phyloP scores from a whole-genome alignment of 2,113 vertebrate species.

The Seriola quinqueradiata region DNA sequence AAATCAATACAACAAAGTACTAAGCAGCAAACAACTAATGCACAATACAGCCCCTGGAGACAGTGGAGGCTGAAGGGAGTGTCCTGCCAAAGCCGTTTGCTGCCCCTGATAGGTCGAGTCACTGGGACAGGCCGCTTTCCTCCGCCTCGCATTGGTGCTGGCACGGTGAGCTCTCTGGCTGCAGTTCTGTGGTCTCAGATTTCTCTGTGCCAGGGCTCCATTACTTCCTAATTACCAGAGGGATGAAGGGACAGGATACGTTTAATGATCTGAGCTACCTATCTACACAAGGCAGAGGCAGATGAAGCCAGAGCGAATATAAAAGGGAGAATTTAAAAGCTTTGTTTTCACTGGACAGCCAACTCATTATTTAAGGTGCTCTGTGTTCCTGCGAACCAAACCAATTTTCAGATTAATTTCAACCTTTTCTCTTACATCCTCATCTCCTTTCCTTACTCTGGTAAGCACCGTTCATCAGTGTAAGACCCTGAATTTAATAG shows the following conservation, averaged over 20 bases:
- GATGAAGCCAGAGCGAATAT: slow-evolving; percentile 4
- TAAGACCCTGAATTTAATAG: not conserved
- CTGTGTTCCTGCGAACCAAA: not conserved
- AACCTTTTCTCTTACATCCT: not conserved
- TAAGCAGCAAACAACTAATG: slow-evolving; percentile 62
- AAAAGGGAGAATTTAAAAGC: not conserved
- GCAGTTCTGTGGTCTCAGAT: slow-evolving; percentile 58
- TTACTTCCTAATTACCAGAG: slow-evolving; percentile 73
- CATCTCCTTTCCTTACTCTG: not conserved
- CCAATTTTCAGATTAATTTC: slow-evolving; percentile 1
- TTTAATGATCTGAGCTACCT: slow-evolving; percentile 66
- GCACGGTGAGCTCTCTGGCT: slow-evolving; percentile 38
- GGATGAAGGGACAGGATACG: slow-evolving; percentile 67
- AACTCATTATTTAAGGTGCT: slow-evolving; percentile 18
- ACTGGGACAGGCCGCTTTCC: not conserved
- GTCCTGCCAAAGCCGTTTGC: slow-evolving; percentile 29
- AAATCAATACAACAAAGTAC: slow-evolving; percentile 72
- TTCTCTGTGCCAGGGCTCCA: slow-evolving; percentile 65
- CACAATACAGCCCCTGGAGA: slow-evolving; percentile 59
- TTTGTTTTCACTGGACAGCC: not conserved
- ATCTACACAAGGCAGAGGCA: slow-evolving; percentile 33
- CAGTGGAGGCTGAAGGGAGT: slow-evolving; percentile 38
- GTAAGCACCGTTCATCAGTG: not conserved
- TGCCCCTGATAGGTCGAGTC: slow-evolving; percentile 60
- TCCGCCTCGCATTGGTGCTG: slow-evolving; percentile 56